Base-by-base conservation (phyloP, 2,888 invertebrate species). In the Aporophyla lueneburgensis region DNA sequence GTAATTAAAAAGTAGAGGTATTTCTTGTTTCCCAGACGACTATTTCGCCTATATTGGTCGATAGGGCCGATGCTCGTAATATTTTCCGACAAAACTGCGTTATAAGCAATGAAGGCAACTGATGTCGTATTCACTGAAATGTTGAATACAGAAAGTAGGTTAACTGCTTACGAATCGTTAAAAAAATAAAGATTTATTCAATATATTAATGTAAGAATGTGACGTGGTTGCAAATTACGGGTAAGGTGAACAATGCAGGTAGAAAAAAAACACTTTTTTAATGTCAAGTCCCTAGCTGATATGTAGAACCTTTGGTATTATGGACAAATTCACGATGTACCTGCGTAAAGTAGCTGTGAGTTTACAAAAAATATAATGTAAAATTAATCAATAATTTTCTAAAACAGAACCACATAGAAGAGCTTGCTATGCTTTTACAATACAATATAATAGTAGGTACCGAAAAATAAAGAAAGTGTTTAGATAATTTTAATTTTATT, bases 391-490 rank as follows among this genome's bases (percentile, higher is more conserved):
- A 49, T 33, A 67, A 58, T 51, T 27, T 27, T 10, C 46, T 56
- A 14, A 14, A 53, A 46, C 5, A 16, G 19, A n/a, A n/a, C 46
- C 24, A 2, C n/a, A 51, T 27, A 4, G n/a, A 51, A 43, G 14
- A 51, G 19, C n/a, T 21, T 65, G n/a, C 27, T 21, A 71, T 43
- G 21, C 21, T 5, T 10, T 49, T 54, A 33, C 21, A 49, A 4
- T n/a, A 46, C 24, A 21, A 27, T 49, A 10, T 33, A 78, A 43
- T 77, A 21, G 24, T 33, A 54, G 9, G 7, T 56, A 67, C 56
- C 63, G 14, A 56, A 83, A 69, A 65, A 61, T 62, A 69, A 78
- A 69, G 68, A 66, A 85, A 85, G 69, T 43, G n/a, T 61, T 40
- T 33, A 66, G n/a, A 62, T 74, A 61, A 65, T 66, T 71, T 43